Base-by-base conservation (phyloP, 2,888 invertebrate genomes). In the Hypomecis atomaria region DNA sequence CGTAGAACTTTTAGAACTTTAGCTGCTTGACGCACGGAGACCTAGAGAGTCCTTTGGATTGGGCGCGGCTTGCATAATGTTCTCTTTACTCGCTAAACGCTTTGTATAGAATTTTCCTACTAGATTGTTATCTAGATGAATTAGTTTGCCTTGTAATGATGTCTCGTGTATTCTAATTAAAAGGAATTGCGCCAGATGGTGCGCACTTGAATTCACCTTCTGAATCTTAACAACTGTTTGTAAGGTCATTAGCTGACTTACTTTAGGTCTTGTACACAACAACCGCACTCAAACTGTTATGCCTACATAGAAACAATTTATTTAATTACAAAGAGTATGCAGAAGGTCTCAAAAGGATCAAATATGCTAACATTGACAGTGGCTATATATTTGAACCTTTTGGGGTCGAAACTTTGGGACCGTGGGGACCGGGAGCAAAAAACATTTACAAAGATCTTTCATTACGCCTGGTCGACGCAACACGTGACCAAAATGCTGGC, bases 31-130 rank as follows among this genome's bases (percentile, higher is more conserved):
- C 49, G 64, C 50, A 53, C 53, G 40, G 23, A 59, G 38, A 55
- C 9, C 52, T 55, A 47, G 47, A 36, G 43, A 59, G 64, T 59
- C 50, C 55, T 63, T 62, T 56, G 37, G 13, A n/a, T 50, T 44
- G 62, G 72, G 78, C 73, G 76, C 74, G 73, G 45, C 72, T 78
- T 78, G 76, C 79, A 76, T 77, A 75, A 73, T 63, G 67, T 67
- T 66, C 70, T 70, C 71, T 73, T 76, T 74, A 70, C 58, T 10
- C 33, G 73, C 72, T 74, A 69, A 58, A 55, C 37, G 73, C 74
- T 78, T 74, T 76, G 72, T 76, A 75, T 71, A 74, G 75, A 77
- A 75, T 81, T 79, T 81, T 79, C 80, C 75, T 70, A 69, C 66
- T 69, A 73, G 76, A 77, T 77, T 71, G 59, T 75, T 77, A 81